phyloP scores from a whole-genome alignment of 2,888 invertebrate species.

The Dasysyrphus albostriatus region DNA sequence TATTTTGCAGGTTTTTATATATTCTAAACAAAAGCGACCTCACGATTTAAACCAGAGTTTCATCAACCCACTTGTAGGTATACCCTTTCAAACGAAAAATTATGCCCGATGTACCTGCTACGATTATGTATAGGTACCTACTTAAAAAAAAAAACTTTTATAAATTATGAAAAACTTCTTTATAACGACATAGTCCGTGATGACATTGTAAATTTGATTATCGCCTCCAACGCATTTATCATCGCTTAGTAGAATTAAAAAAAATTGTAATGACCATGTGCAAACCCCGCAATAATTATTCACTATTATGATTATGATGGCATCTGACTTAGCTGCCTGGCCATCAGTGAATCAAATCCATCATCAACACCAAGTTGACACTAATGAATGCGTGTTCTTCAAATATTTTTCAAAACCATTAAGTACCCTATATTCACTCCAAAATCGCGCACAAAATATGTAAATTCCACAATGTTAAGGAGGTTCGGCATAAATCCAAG shows the following conservation, averaged over 20 bases:
- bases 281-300: conserved; percentile 28
- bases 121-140: too few relatives aligned
- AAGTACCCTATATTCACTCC: conserved; percentile 32
- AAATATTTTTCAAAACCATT: conserved; percentile 40
- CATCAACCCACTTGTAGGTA: too few relatives aligned
- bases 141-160: too few relatives aligned
- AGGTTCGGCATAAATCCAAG: conserved; percentile 51
- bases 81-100: too few relatives aligned
- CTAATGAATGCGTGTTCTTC: conserved; percentile 58
- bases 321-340: conserved; percentile 41
- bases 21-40: too few relatives aligned
- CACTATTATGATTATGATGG: conserved; percentile 13
- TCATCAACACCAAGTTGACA: conserved; percentile 58
- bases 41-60: too few relatives aligned
- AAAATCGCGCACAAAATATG: conserved; percentile 50
- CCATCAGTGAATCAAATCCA: conserved; percentile 49
- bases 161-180: background rate
- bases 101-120: too few relatives aligned
- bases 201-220: background rate
- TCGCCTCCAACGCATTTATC: conserved; percentile 15
- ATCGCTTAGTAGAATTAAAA: background rate
- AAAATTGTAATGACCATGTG: background rate
- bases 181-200: background rate
- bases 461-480: conserved; percentile 44
- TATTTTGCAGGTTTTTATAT: too few relatives aligned